Conservation (phyloP, 2,888 invertebrate genomes). For the Diarsia brunnea region DNA sequence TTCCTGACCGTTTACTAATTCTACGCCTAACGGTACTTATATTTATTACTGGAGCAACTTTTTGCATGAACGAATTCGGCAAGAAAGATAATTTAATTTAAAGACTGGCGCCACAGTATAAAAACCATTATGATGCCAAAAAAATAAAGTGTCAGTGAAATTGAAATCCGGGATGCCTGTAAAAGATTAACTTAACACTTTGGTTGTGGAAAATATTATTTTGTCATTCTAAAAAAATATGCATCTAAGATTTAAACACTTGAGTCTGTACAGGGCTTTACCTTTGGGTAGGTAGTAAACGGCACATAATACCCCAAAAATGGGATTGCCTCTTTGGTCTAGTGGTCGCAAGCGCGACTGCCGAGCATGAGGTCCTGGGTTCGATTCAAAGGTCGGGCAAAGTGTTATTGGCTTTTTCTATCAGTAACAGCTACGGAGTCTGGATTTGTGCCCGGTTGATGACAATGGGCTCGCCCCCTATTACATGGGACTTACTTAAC, state of each 20-base stretch:
- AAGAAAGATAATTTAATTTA: constrained; percentile 19
- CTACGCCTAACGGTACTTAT: constrained; percentile 57
- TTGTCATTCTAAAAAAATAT: not conserved
- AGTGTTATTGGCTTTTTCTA: too few species aligned
- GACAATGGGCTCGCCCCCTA: too few species aligned
- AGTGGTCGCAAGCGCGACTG: too few species aligned
- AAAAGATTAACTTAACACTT: not conserved
- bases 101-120: not conserved
- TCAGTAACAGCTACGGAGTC: too few species aligned
- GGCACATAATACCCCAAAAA: too few species aligned
- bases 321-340: too few species aligned
- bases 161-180: not conserved
- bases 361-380: too few species aligned
- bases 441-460: too few species aligned
- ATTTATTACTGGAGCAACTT: constrained; percentile 44
- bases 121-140: not conserved
- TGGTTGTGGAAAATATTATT: not conserved
- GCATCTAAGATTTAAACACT: not conserved
- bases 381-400: too few species aligned
- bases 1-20: constrained; percentile 45
- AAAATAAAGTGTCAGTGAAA: not conserved
- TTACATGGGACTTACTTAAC: too few species aligned
- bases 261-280: not conserved
- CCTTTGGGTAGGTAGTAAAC: not conserved
- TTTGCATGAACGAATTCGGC: constrained; percentile 25